phyloP scores from a whole-genome alignment of 1,140 invertebrate genomes.

The Nasonia vitripennis region DNA sequence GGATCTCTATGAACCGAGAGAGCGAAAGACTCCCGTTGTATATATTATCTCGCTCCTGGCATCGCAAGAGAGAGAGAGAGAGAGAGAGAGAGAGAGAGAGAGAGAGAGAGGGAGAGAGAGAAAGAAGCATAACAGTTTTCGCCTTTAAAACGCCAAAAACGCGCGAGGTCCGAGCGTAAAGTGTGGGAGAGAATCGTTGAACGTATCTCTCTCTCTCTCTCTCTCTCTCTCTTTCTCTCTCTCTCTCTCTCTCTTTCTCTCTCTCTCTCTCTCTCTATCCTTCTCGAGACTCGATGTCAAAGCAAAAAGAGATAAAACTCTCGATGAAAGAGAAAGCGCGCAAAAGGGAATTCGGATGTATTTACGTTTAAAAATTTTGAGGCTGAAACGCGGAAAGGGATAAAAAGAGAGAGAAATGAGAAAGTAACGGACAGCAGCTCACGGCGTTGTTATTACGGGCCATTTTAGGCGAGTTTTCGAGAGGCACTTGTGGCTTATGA shows the following conservation, averaged over 20 bases:
- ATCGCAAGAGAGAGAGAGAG: neutral
- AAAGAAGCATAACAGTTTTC: constrained; percentile 14
- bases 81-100: no score
- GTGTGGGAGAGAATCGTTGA: neutral
- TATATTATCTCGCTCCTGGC: neutral
- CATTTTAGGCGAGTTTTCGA: neutral
- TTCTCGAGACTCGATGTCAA: constrained; percentile 14
- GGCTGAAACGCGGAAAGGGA: neutral
- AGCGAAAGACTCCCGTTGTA: neutral
- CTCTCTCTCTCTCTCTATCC: neutral
- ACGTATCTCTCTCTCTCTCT: no score
- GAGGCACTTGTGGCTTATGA: neutral
- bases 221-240: no score
- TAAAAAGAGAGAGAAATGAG: neutral
- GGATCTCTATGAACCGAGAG: neutral
- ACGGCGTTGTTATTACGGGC: neutral
- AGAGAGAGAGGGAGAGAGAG: no score
- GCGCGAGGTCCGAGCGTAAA: constrained; percentile 1
- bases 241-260: no score
- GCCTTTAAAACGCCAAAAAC: constrained; percentile 20
- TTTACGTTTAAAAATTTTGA: neutral
- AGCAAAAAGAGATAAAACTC: constrained; percentile 27
- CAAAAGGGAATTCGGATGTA: neutral
- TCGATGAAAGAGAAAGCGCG: constrained; percentile 24
- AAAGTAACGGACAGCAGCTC: no score